A percentile compares a stretch with the other conserved stretches of the same genome.
Evolutionary conservation across 2,888 invertebrate species (phyloP).

Genomic region (Netelia fuscicornis): DNA sequence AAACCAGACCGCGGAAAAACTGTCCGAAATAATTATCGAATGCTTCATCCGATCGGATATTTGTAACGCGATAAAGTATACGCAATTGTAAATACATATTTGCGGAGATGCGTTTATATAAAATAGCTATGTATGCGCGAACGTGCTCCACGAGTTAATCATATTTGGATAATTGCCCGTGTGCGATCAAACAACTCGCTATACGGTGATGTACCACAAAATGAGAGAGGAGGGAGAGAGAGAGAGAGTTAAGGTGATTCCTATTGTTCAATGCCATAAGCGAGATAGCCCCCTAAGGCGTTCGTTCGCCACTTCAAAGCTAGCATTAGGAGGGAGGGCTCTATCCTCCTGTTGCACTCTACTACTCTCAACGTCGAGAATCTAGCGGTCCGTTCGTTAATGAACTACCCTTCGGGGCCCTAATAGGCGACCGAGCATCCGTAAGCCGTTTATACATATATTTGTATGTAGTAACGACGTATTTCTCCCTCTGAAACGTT

Average conservation of each 20-base stretch:
- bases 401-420: slow-evolving; percentile 75
- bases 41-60: background rate
- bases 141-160: background rate
- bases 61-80: background rate
- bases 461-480: slow-evolving; percentile 17
- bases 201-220: slow-evolving; percentile 3
- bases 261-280: slow-evolving; percentile 74
- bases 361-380: slow-evolving; percentile 66
- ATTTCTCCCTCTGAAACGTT: slow-evolving; percentile 24
- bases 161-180: no score
- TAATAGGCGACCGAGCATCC: slow-evolving; percentile 10
- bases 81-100: background rate
- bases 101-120: background rate
- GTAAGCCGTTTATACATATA: no score
- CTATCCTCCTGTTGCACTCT: slow-evolving; percentile 63
- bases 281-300: slow-evolving; percentile 71
- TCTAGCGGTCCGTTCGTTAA: slow-evolving; percentile 74
- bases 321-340: slow-evolving; percentile 52
- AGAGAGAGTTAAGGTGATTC: slow-evolving; percentile 74
- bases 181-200: no score
- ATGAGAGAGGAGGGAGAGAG: slow-evolving; percentile 68
- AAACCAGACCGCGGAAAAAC: no score
- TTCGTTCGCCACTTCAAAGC: slow-evolving; percentile 76
- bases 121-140: background rate
- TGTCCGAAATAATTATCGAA: background rate